A percentile compares a stretch with the other conserved stretches of the same genome.
phyloP scores from a whole-genome alignment of 2,888 invertebrate genomes.

The Drosophila ustulata region DNA sequence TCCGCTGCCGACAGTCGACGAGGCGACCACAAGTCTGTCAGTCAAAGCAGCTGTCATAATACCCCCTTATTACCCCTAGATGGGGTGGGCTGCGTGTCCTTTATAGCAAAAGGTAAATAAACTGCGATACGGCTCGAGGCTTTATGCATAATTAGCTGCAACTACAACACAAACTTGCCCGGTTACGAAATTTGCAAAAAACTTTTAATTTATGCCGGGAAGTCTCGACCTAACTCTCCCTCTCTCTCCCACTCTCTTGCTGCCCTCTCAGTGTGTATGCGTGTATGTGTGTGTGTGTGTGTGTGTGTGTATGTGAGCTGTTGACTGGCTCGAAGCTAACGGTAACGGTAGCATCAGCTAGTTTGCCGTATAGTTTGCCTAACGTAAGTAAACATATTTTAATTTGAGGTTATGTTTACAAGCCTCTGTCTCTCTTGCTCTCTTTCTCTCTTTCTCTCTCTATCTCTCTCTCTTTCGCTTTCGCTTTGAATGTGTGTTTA shows the following conservation, averaged over 20 bases:
- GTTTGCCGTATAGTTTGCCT: slow-evolving; percentile 57
- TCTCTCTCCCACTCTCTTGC: background rate
- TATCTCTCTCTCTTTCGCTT: slow-evolving; percentile 6
- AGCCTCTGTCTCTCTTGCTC: slow-evolving; percentile 15
- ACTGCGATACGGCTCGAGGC: slow-evolving; percentile 50
- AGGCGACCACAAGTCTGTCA: slow-evolving; percentile 59
- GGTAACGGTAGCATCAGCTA: slow-evolving; percentile 49
- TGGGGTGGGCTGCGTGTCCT: slow-evolving; percentile 40
- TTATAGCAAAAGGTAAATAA: slow-evolving; percentile 73
- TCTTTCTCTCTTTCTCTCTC: background rate
- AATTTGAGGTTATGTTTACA: slow-evolving; percentile 79
- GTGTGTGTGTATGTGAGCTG: slow-evolving; percentile 25
- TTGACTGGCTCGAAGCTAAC: slow-evolving; percentile 21
- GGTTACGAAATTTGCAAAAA: slow-evolving; percentile 39
- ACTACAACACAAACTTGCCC: slow-evolving; percentile 53
- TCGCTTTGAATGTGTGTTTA: slow-evolving; percentile 24
- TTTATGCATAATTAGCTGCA: slow-evolving; percentile 76
- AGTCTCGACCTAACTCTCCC: slow-evolving; percentile 19
- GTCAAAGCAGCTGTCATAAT: slow-evolving; percentile 71
- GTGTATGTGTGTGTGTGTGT: slow-evolving; percentile 12
- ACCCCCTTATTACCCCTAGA: slow-evolving; percentile 13
- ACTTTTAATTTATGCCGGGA: slow-evolving; percentile 58
- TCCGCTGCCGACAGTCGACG: slow-evolving; percentile 65
- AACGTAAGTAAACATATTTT: slow-evolving; percentile 73
- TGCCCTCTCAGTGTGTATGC: background rate